phyloP scores from a whole-genome alignment of 2,888 invertebrate genomes.

The Tiliacea aurago region DNA sequence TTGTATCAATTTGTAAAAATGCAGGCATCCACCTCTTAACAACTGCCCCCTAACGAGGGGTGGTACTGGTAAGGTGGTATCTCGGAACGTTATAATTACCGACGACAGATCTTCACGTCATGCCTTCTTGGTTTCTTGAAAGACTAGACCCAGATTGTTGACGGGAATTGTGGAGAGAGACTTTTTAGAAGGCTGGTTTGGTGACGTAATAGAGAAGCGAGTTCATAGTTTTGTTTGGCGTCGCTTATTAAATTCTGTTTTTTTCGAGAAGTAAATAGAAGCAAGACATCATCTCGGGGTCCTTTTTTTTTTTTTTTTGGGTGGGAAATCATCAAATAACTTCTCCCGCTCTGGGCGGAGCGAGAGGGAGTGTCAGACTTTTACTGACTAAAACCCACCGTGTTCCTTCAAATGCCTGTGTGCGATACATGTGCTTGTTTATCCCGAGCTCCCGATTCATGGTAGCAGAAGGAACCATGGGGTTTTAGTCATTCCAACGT shows the following conservation, averaged over 20 bases:
- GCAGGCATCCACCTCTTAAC: slow-evolving; percentile 82
- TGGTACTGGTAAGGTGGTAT: slow-evolving; percentile 69
- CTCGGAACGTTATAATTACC: slow-evolving; percentile 84
- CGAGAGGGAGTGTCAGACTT: too few species aligned
- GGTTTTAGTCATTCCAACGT: neutral
- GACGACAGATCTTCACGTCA: slow-evolving; percentile 74
- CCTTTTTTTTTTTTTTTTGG: too few species aligned
- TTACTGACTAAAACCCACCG: too few species aligned
- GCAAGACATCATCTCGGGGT: neutral
- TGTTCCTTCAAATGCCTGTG: too few species aligned
- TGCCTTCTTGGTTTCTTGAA: slow-evolving; percentile 63
- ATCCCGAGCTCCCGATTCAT: neutral
- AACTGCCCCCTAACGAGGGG: slow-evolving; percentile 70
- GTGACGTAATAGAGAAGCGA: neutral
- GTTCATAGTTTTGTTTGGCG: neutral
- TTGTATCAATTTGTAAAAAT: slow-evolving; percentile 91
- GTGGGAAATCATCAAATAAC: too few species aligned
- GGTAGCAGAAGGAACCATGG: neutral
- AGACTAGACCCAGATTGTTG: slow-evolving; percentile 49
- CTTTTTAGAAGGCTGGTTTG: slow-evolving; percentile 5
- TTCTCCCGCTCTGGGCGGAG: too few species aligned
- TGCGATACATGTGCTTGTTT: too few species aligned
- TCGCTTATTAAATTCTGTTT: neutral
- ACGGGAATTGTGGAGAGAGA: slow-evolving; percentile 12
- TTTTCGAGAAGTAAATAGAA: neutral